Percentiles rank a stretch among this genome's conserved stretches.
Conservation (phyloP, 2,888 invertebrate species). For the Agonum fuliginosum region DNA sequence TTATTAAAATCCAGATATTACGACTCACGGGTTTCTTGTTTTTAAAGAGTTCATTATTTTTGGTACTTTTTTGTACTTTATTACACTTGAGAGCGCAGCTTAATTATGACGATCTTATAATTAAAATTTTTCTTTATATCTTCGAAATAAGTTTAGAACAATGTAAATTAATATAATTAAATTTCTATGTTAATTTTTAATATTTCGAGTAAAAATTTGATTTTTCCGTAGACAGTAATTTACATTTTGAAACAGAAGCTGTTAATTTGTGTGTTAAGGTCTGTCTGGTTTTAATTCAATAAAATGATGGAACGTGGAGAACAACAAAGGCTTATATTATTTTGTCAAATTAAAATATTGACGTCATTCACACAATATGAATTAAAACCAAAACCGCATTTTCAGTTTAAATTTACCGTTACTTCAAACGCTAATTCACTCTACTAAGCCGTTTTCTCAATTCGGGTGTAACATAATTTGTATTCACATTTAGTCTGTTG, state of each 20-base stretch:
- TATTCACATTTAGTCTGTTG: background rate
- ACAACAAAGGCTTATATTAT: conserved; percentile 6
- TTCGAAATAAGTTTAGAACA: conserved; percentile 18
- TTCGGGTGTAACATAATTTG: background rate
- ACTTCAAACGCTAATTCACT: background rate
- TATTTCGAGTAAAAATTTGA: background rate
- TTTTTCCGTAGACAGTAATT: background rate
- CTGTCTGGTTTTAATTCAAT: conserved; percentile 9
- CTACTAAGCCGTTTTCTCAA: background rate
- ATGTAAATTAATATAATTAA: conserved; percentile 19
- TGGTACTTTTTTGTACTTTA: conserved; percentile 37
- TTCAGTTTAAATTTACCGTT: background rate
- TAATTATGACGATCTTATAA: conserved; percentile 30
- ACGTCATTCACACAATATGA: background rate
- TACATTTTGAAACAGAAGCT: conserved; percentile 2
- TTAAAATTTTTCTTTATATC: background rate
- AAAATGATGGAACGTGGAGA: background rate
- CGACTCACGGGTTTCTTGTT: conserved; percentile 21
- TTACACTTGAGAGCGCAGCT: conserved; percentile 18
- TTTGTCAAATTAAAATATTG: conserved; percentile 23
- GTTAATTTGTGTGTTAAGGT: background rate
- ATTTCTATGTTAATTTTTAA: conserved; percentile 25
- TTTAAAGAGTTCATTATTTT: conserved; percentile 33
- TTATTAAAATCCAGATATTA: conserved; percentile 39
- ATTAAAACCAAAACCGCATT: background rate